These are phyloP conservation scores for Acrocera orbiculus DNA, from an alignment of 2,888 invertebrate species.

Conservation along the genomic window DNA sequence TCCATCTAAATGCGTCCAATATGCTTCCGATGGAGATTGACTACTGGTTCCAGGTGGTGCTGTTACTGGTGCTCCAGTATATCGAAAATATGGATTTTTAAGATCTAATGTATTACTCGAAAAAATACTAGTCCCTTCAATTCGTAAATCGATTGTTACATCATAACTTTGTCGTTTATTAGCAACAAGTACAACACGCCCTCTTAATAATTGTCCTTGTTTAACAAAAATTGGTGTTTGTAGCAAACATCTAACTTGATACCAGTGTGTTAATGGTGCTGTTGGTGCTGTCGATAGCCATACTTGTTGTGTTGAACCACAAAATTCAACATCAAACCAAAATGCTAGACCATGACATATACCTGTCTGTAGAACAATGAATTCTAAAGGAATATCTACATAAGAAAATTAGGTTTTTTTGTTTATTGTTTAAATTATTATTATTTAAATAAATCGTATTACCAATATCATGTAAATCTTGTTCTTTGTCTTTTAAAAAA, in stretches of 20 bases:
- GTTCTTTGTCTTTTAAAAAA: conserved; percentile 80
- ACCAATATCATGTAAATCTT: conserved; percentile 78
- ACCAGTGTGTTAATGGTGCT: conserved; percentile 97
- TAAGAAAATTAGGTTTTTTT: conserved; percentile 1
- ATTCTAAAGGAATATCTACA: conserved; percentile 78
- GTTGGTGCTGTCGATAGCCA: conserved; percentile 98
- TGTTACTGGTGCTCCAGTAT: conserved; percentile 80
- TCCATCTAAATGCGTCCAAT: conserved; percentile 73
- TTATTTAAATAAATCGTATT: conserved; percentile 14
- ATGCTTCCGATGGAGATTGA: conserved; percentile 83
- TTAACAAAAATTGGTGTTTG: conserved; percentile 89
- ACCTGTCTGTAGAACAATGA: conserved; percentile 79
- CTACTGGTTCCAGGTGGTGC: conserved; percentile 84
- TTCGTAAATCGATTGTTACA: conserved; percentile 83
- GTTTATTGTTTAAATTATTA: not conserved
- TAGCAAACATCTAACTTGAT: conserved; percentile 90
- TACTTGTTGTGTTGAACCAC: conserved; percentile 73
- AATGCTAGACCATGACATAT: conserved; percentile 95
- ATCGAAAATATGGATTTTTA: conserved; percentile 97
- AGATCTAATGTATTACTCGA: conserved; percentile 87
- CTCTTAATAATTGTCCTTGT: conserved; percentile 79
- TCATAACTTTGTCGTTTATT: conserved; percentile 98
- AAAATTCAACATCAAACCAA: conserved; percentile 98
- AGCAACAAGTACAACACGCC: conserved; percentile 71
- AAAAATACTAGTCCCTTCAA: conserved; percentile 73